Evolutionary conservation across 1,140 invertebrate genomes (phyloP).

Genomic region (Lerema accius): DNA sequence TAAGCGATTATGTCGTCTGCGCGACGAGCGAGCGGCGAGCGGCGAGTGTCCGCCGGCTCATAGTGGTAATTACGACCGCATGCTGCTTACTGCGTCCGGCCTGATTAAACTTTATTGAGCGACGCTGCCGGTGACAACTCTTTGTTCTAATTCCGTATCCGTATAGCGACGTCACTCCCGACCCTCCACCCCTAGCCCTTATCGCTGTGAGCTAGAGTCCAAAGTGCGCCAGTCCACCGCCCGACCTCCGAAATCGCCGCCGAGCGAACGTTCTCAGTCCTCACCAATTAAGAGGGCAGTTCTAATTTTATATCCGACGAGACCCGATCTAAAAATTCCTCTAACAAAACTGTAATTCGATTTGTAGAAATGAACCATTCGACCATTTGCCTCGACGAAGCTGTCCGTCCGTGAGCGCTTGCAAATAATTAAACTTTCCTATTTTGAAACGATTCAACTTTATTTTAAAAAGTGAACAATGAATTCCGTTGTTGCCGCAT

Average conservation of each 20-base stretch:
- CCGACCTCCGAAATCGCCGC: too few relatives aligned
- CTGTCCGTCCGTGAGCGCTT: neutral
- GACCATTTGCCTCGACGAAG: neutral
- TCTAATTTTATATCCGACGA: constrained; percentile 7
- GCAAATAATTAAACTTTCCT: constrained; percentile 3
- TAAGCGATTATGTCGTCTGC: neutral
- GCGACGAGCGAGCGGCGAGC: too few relatives aligned
- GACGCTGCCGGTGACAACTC: neutral
- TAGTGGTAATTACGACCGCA: neutral
- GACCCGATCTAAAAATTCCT: neutral
- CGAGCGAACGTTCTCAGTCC: too few relatives aligned
- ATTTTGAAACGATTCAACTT: neutral
- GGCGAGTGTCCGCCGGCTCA: neutral
- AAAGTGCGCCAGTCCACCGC: neutral
- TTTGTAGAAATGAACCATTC: constrained; percentile 31
- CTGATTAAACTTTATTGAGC: constrained; percentile 31
- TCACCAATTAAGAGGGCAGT: constrained; percentile 4
- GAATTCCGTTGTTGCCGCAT: neutral
- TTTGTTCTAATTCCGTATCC: constrained; percentile 16
- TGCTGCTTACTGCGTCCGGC: neutral
- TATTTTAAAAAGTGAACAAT: neutral
- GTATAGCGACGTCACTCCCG: neutral
- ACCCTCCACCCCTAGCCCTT: neutral
- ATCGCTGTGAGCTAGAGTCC: neutral
- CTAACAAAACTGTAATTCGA: constrained; percentile 29